Percentiles rank a stretch among this genome's conserved stretches.
phyloP scores from a whole-genome alignment of 2,888 invertebrate genomes.

The Criorhina ranunculi region DNA sequence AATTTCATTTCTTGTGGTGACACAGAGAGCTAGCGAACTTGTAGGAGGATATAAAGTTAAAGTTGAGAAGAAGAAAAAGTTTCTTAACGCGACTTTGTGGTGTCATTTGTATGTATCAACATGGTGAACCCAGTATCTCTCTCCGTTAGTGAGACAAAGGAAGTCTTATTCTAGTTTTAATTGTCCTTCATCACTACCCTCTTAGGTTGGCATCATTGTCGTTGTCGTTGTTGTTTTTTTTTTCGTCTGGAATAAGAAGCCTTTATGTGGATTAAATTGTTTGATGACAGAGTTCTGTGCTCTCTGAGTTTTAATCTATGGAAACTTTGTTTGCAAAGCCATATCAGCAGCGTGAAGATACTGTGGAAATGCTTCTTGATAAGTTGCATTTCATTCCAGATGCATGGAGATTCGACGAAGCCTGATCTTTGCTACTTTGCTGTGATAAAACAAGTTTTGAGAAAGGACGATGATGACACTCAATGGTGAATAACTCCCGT shows the following conservation, averaged over 20 bases:
- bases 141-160: slow-evolving; percentile 20
- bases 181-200: slow-evolving; percentile 41
- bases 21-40: slow-evolving; percentile 5
- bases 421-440: no score
- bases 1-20: slow-evolving; percentile 62
- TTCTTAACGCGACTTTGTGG: slow-evolving; percentile 68
- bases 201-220: slow-evolving; percentile 2
- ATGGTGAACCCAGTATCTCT: slow-evolving; percentile 23
- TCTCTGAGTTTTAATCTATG: not conserved
- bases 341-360: no score
- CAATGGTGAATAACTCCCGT: no score
- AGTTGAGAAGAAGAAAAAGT: slow-evolving; percentile 21
- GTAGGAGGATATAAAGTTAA: slow-evolving; percentile 47
- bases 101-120: slow-evolving; percentile 72
- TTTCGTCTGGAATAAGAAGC: not conserved
- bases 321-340: not conserved
- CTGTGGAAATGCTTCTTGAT: no score
- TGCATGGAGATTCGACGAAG: no score
- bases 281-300: not conserved
- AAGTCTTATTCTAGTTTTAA: slow-evolving; percentile 63
- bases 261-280: slow-evolving; percentile 53
- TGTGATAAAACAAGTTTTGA: no score
- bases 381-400: no score
- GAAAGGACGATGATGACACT: no score
- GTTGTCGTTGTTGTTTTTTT: not conserved